Conservation (phyloP, 2,888 invertebrate species). For the Hypena proboscidalis region DNA sequence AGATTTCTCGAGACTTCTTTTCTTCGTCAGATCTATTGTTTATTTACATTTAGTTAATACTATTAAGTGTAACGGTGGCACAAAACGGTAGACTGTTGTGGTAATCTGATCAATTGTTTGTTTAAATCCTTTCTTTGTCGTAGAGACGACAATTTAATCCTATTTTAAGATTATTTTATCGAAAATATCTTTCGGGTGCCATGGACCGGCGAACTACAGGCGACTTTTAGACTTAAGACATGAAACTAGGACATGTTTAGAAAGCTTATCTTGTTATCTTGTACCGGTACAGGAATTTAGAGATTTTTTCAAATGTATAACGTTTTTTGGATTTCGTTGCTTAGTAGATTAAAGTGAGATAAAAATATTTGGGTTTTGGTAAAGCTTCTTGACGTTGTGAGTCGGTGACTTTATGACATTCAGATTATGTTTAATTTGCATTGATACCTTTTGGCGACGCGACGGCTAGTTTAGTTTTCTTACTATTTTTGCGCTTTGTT, state of each 20-base stretch:
- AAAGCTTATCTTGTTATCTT: conserved; percentile 11
- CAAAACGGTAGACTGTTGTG: conserved; percentile 6
- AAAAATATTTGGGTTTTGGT: not conserved
- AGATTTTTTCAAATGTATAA: too few species aligned
- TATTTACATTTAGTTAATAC: too few species aligned
- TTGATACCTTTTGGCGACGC: too few species aligned
- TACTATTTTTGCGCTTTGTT: too few species aligned
- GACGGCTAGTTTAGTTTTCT: too few species aligned
- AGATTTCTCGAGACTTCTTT: too few species aligned
- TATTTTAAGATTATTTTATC: conserved; percentile 18
- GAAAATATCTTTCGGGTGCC: conserved; percentile 4
- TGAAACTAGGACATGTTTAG: conserved; percentile 12
- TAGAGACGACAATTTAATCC: conserved; percentile 5
- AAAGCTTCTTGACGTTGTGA: not conserved
- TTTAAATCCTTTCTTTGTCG: conserved; percentile 22
- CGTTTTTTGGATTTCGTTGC: too few species aligned
- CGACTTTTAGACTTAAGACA: conserved; percentile 22
- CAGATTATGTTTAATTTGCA: not conserved
- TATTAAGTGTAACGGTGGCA: conserved; percentile 22
- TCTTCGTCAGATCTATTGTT: conserved; percentile 14
- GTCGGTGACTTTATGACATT: conserved; percentile 5
- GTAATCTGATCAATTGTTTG: conserved; percentile 17
- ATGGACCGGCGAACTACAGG: conserved; percentile 30
- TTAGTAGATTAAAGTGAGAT: conserved; percentile 18
- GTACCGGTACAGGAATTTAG: too few species aligned